Conservation (phyloP, 2,797 vertebrate genomes). For the Lates japonicus region DNA sequence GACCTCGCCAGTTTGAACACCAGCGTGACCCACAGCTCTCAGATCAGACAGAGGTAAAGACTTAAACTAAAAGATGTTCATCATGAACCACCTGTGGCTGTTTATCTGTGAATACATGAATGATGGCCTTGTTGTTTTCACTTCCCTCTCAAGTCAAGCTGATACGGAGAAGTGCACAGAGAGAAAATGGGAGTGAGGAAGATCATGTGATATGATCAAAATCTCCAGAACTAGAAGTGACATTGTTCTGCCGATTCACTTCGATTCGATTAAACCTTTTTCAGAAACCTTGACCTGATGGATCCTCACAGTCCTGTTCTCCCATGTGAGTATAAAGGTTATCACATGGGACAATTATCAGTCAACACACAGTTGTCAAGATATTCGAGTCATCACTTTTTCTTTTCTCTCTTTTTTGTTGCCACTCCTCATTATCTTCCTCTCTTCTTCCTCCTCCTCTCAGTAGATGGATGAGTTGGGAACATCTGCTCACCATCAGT, state of each 20-base stretch:
- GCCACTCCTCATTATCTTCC: background rate
- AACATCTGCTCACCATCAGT: slow-evolving; percentile 58
- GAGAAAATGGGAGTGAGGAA: background rate
- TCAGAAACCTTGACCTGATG: background rate
- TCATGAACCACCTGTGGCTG: too few species aligned
- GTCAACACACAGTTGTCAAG: slow-evolving; percentile 37
- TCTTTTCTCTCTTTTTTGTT: background rate
- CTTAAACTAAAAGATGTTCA: too few species aligned
- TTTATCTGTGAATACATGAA: too few species aligned
- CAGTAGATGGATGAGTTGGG: slow-evolving; percentile 45
- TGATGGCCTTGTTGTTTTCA: too few species aligned
- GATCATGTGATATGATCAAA: background rate
- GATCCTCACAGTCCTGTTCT: too few species aligned
- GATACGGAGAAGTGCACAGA: too few species aligned
- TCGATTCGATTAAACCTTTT: background rate
- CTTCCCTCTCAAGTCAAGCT: too few species aligned
- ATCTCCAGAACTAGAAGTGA: background rate
- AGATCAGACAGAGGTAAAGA: too few species aligned
- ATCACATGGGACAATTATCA: background rate
- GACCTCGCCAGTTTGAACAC: too few species aligned
- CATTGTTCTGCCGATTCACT: background rate
- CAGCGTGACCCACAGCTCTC: too few species aligned
- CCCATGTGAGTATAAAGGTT: too few species aligned
- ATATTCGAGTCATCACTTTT: background rate
- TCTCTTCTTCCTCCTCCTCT: background rate